Evolutionary conservation across 2,888 invertebrate species (phyloP).

Genomic region (Lissonota sp.): DNA sequence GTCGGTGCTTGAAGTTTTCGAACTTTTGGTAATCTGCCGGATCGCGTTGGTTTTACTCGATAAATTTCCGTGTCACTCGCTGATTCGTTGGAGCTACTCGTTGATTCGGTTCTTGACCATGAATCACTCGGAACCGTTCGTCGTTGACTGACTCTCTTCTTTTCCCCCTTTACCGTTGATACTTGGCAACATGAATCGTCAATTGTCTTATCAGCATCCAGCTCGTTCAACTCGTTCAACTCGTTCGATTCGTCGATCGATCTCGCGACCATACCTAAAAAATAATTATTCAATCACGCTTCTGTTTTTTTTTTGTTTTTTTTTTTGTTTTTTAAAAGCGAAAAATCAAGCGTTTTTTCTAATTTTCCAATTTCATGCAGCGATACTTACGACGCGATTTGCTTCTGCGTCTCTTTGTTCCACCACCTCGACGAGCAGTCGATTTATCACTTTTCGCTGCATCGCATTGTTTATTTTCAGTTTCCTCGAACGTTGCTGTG

Average conservation of each 20-base stretch:
- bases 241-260: conserved; percentile 39
- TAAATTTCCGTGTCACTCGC: conserved; percentile 75
- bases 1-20: conserved; percentile 76
- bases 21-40: conserved; percentile 82
- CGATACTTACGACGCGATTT: conserved; percentile 38
- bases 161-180: conserved; percentile 32
- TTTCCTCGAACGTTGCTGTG: conserved; percentile 73
- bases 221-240: conserved; percentile 50
- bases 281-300: neutral
- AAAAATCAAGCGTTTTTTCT: no score
- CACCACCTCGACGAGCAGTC: conserved; percentile 13
- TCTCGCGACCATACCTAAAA: conserved; percentile 36
- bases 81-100: conserved; percentile 28
- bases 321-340: no score
- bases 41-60: conserved; percentile 82
- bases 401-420: conserved; percentile 9
- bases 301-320: neutral
- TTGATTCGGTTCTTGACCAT: neutral
- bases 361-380: neutral
- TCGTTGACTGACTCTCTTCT: conserved; percentile 9
- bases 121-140: neutral
- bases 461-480: conserved; percentile 46
- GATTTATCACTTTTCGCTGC: conserved; percentile 27
- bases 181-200: conserved; percentile 41
- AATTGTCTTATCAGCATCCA: neutral